Conservation (phyloP, 2,888 invertebrate genomes). For the Alviniconcha strummeri region DNA sequence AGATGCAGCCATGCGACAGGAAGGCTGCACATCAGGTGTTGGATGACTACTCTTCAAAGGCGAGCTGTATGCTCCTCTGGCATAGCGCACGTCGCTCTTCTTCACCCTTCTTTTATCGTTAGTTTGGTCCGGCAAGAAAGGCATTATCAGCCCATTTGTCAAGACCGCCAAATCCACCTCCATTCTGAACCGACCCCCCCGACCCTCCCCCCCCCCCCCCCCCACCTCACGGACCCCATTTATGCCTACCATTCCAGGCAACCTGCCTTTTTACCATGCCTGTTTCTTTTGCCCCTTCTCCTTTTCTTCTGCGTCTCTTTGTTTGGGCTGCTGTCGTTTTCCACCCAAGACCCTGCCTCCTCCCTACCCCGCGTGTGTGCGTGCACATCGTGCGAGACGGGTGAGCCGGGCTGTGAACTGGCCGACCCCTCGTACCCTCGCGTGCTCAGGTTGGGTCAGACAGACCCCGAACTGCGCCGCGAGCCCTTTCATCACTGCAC, state of each 20-base stretch:
- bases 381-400: too few relatives aligned
- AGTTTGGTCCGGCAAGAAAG: not conserved
- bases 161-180: not conserved
- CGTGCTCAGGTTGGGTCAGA: not conserved
- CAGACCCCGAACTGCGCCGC: not conserved
- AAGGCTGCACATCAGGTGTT: not conserved
- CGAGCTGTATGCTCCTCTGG: not conserved
- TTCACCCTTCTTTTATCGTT: not conserved
- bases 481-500: not conserved
- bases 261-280: too few relatives aligned
- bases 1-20: not conserved
- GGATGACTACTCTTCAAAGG: not conserved
- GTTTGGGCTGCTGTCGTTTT: not conserved
- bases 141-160: not conserved
- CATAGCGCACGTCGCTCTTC: not conserved
- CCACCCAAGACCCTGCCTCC: not conserved
- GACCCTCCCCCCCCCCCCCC: too few relatives aligned
- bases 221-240: too few relatives aligned
- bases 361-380: not conserved
- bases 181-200: not conserved
- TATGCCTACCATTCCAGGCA: too few relatives aligned
- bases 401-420: slow-evolving; percentile 6
- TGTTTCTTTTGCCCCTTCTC: not conserved
- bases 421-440: not conserved
- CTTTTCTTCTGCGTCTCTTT: not conserved